Conservation (phyloP, 2,797 vertebrate genomes). For the Tauraco hartlaubi region DNA sequence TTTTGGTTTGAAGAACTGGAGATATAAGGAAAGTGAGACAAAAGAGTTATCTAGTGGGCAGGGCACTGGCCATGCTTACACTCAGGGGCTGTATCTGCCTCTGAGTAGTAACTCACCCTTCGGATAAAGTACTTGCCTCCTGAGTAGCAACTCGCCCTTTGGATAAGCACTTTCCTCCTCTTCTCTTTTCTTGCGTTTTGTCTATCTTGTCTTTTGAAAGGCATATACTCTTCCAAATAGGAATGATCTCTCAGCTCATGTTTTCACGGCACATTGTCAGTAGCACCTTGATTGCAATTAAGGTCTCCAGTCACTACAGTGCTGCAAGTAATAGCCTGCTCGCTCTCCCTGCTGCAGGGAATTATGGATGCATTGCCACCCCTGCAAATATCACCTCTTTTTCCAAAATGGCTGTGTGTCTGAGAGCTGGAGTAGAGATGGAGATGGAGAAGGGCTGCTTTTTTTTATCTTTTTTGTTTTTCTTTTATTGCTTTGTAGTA, state of each 20-base stretch:
- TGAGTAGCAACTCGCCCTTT: neutral
- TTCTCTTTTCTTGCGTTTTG: neutral
- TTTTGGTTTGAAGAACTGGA: neutral
- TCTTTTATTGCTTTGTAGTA: neutral
- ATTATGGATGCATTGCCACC: neutral
- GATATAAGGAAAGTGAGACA: neutral
- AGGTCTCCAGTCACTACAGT: neutral
- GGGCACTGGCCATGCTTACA: accelerated
- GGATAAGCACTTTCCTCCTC: neutral
- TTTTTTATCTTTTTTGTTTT: neutral
- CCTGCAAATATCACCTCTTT: neutral
- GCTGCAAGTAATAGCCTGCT: neutral
- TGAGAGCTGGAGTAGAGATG: neutral
- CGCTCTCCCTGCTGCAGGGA: neutral
- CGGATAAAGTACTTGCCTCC: no score
- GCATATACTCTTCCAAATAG: neutral
- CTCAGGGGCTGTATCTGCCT: neutral
- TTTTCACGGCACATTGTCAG: neutral
- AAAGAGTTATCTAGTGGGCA: neutral
- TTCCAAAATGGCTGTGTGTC: neutral
- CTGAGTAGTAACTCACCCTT: neutral
- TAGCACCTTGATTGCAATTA: neutral
- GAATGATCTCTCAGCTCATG: neutral
- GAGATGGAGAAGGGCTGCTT: neutral
- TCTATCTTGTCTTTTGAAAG: neutral